Evolutionary conservation across 2,888 invertebrate genomes (phyloP).

Genomic region (Punctoribates punctum): DNA sequence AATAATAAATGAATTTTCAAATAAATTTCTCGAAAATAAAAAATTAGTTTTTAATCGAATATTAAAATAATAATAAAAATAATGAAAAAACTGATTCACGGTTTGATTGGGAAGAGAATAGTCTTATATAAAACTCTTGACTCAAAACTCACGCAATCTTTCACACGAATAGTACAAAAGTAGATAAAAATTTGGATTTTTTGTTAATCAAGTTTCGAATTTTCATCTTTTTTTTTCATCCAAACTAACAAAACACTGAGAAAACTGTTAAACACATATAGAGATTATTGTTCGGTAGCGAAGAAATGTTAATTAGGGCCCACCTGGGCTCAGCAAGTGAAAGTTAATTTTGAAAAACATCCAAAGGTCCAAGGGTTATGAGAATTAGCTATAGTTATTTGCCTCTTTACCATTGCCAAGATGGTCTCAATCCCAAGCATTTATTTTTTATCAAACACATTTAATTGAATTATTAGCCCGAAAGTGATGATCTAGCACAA

Average conservation of each 20-base stretch:
- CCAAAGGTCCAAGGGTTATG: not conserved
- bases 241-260: not conserved
- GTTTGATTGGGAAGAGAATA: not conserved
- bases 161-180: not conserved
- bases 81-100: slow-evolving; percentile 23
- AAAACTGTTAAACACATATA: not conserved
- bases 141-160: not conserved
- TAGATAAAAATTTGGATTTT: not conserved
- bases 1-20: not conserved
- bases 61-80: not conserved
- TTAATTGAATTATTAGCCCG: no score
- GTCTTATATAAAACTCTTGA: not conserved
- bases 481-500: no score
- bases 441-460: no score
- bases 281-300: slow-evolving; percentile 23
- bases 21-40: not conserved
- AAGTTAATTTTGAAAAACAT: not conserved
- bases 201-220: not conserved
- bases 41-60: not conserved
- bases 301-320: slow-evolving; percentile 29
- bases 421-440: no score
- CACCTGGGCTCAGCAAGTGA: not conserved
- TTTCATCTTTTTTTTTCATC: not conserved
- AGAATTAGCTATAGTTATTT: no score
- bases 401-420: no score